Conservation (phyloP, 2,888 invertebrate species). For the Parnassius glacialis region DNA sequence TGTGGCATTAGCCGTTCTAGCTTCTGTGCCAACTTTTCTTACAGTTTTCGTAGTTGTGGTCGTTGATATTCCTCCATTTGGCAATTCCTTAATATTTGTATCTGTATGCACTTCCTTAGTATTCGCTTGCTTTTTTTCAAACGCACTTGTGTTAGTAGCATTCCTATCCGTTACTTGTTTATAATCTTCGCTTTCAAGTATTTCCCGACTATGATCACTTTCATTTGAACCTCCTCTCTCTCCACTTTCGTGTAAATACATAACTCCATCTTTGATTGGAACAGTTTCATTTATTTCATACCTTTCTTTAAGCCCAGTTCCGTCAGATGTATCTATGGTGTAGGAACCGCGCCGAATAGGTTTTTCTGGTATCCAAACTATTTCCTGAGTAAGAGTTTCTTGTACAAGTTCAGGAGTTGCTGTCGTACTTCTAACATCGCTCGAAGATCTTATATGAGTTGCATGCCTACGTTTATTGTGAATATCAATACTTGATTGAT, state of each 20-base stretch:
- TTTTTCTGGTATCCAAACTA: conserved; percentile 70
- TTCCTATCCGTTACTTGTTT: conserved; percentile 58
- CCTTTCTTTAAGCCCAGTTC: conserved; percentile 53
- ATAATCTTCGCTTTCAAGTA: conserved; percentile 58
- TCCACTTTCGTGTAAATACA: conserved; percentile 54
- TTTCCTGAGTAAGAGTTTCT: conserved; percentile 64
- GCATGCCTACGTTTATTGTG: conserved; percentile 49
- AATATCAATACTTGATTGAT: conserved; percentile 34
- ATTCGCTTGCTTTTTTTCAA: conserved; percentile 56
- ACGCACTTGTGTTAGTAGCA: conserved; percentile 56
- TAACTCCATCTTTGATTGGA: conserved; percentile 62
- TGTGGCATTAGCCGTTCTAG: conserved; percentile 60
- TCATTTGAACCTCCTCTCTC: conserved; percentile 51
- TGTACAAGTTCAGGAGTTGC: conserved; percentile 65
- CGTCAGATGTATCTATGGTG: conserved; percentile 66
- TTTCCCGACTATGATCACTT: conserved; percentile 52
- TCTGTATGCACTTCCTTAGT: conserved; percentile 64
- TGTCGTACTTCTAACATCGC: conserved; percentile 59
- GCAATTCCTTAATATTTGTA: conserved; percentile 62
- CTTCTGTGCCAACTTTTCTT: conserved; percentile 62
- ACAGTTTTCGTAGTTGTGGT: conserved; percentile 71
- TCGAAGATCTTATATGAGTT: conserved; percentile 62
- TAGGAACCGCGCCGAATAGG: conserved; percentile 67
- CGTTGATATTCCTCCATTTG: conserved; percentile 64
- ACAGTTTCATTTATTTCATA: conserved; percentile 62